Percentiles rank a stretch among this genome's conserved stretches.
Conservation (phyloP, 2,113 vertebrate genomes). For the Pungitius pungitius region DNA sequence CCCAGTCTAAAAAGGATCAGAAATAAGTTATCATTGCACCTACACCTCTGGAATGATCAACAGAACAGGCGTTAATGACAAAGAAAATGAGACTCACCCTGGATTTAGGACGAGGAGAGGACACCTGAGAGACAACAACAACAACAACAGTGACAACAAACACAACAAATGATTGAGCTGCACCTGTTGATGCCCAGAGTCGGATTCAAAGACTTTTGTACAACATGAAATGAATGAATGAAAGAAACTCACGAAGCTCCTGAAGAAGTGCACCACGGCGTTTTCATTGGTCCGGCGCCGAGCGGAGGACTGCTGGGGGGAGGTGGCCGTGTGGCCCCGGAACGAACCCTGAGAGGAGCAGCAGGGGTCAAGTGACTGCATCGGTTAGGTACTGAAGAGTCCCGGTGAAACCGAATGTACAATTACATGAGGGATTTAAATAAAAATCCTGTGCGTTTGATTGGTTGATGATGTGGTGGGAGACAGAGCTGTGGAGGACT, state of each 20-base stretch:
- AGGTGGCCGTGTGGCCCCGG: constrained; percentile 81
- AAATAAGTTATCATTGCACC: neutral
- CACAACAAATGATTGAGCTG: constrained; percentile 19
- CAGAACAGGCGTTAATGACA: constrained; percentile 3
- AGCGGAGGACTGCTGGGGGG: constrained; percentile 87
- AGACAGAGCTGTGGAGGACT: neutral
- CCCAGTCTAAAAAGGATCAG: neutral
- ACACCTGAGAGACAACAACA: constrained; percentile 70
- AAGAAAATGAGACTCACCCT: constrained; percentile 75
- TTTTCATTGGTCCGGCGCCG: constrained; percentile 91
- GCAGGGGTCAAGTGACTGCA: neutral
- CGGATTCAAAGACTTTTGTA: neutral
- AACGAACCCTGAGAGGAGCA: constrained; percentile 77
- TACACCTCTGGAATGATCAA: constrained; percentile 2
- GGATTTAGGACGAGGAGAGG: constrained; percentile 83
- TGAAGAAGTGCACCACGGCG: constrained; percentile 97
- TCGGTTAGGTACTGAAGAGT: neutral
- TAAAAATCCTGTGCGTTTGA: neutral
- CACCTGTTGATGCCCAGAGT: constrained; percentile 1
- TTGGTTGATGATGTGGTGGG: neutral
- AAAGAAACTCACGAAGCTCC: constrained; percentile 89
- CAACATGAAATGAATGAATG: too few relatives aligned
- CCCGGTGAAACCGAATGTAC: neutral
- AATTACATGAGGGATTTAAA: neutral
- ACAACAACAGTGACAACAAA: constrained; percentile 46